phyloP scores from a whole-genome alignment of 2,113 vertebrate genomes.

The Mastomys natalensis region DNA sequence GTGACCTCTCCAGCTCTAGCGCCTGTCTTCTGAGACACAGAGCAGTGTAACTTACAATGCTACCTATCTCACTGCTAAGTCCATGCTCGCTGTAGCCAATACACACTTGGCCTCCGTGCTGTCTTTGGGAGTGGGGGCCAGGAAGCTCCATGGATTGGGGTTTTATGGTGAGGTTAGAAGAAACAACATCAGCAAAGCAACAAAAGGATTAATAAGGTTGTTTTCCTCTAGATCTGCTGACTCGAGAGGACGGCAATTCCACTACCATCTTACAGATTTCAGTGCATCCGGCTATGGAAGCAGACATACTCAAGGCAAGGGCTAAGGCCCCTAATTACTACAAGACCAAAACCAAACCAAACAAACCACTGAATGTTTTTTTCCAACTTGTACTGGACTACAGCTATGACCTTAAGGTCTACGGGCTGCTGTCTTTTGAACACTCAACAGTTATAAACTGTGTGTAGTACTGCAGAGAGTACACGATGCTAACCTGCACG shows the following conservation, averaged over 20 bases:
- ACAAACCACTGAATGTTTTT: not conserved
- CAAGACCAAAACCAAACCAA: not conserved
- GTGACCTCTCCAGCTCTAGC: slow-evolving; percentile 3
- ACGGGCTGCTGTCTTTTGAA: not conserved
- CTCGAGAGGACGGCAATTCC: not conserved
- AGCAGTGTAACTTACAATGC: not conserved
- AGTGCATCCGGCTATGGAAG: not conserved
- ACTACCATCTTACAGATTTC: not conserved
- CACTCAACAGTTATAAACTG: not conserved
- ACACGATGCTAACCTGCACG: not conserved
- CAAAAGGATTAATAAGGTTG: too few species aligned
- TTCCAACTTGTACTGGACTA: slow-evolving; percentile 1
- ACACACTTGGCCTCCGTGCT: not conserved
- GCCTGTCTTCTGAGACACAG: slow-evolving; percentile 19
- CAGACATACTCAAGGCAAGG: not conserved
- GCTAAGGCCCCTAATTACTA: slow-evolving; percentile 6
- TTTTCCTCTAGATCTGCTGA: not conserved
- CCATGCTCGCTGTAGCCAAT: not conserved
- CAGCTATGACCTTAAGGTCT: not conserved
- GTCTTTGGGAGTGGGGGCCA: not conserved
- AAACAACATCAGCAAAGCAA: not conserved
- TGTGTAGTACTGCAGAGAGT: not conserved
- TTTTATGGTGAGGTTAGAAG: slow-evolving; percentile 2
- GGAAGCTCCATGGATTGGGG: not conserved
- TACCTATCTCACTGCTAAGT: not conserved